Conservation (phyloP, 2,113 vertebrate species). For the Cyprinodon variegatus region DNA sequence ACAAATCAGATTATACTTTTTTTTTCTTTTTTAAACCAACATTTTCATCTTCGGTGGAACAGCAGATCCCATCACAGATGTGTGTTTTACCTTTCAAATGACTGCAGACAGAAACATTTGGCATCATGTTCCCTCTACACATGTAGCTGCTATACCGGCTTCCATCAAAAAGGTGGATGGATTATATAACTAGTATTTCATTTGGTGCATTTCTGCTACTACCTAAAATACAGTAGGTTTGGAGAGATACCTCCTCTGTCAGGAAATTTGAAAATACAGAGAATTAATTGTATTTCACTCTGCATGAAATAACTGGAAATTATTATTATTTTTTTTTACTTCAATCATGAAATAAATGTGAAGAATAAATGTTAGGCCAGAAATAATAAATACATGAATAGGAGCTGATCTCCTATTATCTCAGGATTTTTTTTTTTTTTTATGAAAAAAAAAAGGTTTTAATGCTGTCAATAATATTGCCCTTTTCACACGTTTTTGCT, state of each 20-base stretch:
- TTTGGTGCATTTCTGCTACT: background rate
- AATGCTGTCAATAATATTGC: background rate
- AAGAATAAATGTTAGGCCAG: background rate
- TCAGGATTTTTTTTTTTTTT: background rate
- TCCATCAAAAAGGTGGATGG: conserved; percentile 9
- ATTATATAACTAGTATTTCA: background rate
- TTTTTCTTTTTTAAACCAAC: conserved; percentile 6
- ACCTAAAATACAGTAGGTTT: background rate
- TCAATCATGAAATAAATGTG: too few species aligned
- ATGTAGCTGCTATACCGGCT: background rate
- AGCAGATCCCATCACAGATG: background rate
- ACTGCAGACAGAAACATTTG: background rate
- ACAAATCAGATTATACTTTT: conserved; percentile 22
- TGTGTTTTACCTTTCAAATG: conserved; percentile 1
- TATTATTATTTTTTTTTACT: too few species aligned
- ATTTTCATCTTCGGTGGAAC: background rate
- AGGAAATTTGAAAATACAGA: background rate
- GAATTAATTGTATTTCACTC: background rate
- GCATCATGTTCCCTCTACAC: background rate
- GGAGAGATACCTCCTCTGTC: background rate
- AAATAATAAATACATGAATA: background rate
- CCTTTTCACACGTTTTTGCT: background rate
- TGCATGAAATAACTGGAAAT: background rate
- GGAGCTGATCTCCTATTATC: too few species aligned
- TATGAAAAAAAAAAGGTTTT: background rate